Evolutionary conservation across 1,140 invertebrate species (phyloP).

Genomic region (Drosophila dunni): DNA sequence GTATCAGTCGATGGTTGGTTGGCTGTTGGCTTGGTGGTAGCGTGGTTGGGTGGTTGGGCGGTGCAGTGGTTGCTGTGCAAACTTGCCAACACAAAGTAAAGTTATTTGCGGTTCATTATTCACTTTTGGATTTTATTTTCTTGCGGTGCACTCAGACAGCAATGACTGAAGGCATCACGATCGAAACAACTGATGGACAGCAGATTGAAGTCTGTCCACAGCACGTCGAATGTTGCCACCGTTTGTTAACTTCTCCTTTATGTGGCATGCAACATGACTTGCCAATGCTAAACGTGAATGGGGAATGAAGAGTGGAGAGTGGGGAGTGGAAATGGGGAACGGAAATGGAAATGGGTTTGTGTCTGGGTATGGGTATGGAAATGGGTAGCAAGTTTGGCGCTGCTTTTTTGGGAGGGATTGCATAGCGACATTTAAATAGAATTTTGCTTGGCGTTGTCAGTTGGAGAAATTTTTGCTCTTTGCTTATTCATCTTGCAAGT

Average conservation of each 20-base stretch:
- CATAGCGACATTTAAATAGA: slow-evolving; percentile 70
- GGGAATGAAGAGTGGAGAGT: background rate
- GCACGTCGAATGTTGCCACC: slow-evolving; percentile 58
- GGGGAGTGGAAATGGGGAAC: background rate
- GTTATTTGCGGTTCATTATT: slow-evolving; percentile 83
- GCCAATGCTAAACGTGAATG: slow-evolving; percentile 42
- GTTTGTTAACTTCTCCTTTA: slow-evolving; percentile 46
- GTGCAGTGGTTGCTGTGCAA: slow-evolving; percentile 31
- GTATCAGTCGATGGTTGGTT: slow-evolving; percentile 7
- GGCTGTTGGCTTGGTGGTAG: no score
- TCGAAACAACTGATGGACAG: slow-evolving; percentile 79
- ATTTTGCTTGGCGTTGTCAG: slow-evolving; percentile 57
- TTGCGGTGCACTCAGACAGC: slow-evolving; percentile 51
- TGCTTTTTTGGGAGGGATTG: background rate
- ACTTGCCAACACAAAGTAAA: slow-evolving; percentile 66
- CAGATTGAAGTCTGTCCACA: slow-evolving; percentile 68
- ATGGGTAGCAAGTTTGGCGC: background rate
- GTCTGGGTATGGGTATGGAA: background rate
- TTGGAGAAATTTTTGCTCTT: slow-evolving; percentile 72
- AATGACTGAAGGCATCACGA: slow-evolving; percentile 50
- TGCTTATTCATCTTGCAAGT: slow-evolving; percentile 82
- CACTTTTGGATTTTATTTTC: slow-evolving; percentile 80
- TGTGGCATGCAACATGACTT: slow-evolving; percentile 78
- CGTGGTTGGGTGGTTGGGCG: background rate
- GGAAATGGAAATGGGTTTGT: background rate